Base-by-base conservation (phyloP, 1,140 invertebrate genomes). In the Drosophila lacertosa region DNA sequence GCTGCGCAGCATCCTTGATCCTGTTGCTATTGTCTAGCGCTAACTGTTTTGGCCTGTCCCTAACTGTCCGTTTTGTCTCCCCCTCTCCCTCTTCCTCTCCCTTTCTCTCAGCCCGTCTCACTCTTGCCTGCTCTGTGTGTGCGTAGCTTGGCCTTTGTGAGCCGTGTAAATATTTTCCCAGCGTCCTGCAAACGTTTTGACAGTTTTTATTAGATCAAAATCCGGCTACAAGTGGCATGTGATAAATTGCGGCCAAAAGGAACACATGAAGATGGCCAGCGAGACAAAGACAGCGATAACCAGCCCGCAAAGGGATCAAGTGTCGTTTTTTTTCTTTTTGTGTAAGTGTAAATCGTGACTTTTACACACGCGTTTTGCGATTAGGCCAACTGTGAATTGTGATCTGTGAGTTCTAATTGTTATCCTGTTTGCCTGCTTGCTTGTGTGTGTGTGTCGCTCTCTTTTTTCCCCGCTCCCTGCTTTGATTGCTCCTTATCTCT, bases 201-300 rank as follows among this genome's bases (percentile, higher is more conserved):
- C 83, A 86, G 78, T 78, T 86, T 86, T 86, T 89, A 88, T 86
- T 86, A 73, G 80, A 84, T 84, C 81, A 84, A 73, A 74, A 75
- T 71, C 80, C 77, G 68, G 64, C 63, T 70, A 81, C 76, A 80
- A 86, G 80, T 84, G 80, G 81, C 80, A 77, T 86, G 77, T 84
- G 80, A 84, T 84, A 84, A 84, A 84, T 84, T 86, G 80, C 77
- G 81, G 77, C 81, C 81, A 86, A 76, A 57, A 39, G 33, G 54
- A 78, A 77, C 15, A 60, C 13, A 62, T 29, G 33, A 59, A 48
- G 42, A 40, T 47, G 44, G 24, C 55, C 55, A 53, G 39, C 39
- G 7, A 40, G 39, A 72, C 18, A 51, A 29, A 55, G 37, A 62
- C 4, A 37, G 50, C 6, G 33, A 42, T 33, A 60, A 22, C 10